Percentiles rank a stretch among this genome's conserved stretches.
Conservation (phyloP, 2,888 invertebrate species). For the Danaus chrysippus region DNA sequence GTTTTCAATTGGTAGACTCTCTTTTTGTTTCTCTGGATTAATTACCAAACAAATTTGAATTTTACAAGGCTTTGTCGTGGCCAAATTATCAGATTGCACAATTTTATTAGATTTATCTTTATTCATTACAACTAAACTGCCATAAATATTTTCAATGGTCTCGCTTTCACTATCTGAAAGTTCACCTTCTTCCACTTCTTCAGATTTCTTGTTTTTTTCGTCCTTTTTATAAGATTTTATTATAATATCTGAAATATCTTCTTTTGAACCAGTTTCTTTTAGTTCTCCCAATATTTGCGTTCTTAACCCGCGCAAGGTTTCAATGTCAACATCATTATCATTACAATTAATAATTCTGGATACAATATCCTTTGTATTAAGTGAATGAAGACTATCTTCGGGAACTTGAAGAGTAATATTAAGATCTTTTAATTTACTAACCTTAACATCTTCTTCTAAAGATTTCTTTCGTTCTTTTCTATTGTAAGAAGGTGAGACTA, state of each 20-base stretch:
- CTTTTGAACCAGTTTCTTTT: conserved; percentile 62
- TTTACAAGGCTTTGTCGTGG: conserved; percentile 50
- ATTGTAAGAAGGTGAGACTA: conserved; percentile 44
- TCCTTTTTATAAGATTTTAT: conserved; percentile 60
- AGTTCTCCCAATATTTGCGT: conserved; percentile 71
- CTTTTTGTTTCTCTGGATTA: conserved; percentile 46
- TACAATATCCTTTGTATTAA: conserved; percentile 67
- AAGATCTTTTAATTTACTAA: conserved; percentile 49
- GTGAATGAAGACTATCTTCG: conserved; percentile 59
- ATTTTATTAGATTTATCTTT: conserved; percentile 38
- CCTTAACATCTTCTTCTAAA: conserved; percentile 39
- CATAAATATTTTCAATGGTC: conserved; percentile 65
- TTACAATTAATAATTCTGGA: conserved; percentile 66
- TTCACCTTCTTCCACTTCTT: conserved; percentile 70
- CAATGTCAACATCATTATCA: conserved; percentile 69
- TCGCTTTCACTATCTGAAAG: conserved; percentile 72
- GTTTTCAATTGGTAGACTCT: conserved; percentile 16
- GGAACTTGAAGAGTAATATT: conserved; percentile 71
- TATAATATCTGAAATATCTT: conserved; percentile 70
- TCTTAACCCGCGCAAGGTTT: conserved; percentile 68
- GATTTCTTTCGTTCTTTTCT: conserved; percentile 61
- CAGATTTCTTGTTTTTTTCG: conserved; percentile 32
- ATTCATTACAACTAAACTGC: conserved; percentile 54
- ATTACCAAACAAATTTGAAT: conserved; percentile 61
- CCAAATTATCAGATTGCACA: conserved; percentile 32